Conservation (phyloP, 2,888 invertebrate species). For the Urechis unicinctus region DNA sequence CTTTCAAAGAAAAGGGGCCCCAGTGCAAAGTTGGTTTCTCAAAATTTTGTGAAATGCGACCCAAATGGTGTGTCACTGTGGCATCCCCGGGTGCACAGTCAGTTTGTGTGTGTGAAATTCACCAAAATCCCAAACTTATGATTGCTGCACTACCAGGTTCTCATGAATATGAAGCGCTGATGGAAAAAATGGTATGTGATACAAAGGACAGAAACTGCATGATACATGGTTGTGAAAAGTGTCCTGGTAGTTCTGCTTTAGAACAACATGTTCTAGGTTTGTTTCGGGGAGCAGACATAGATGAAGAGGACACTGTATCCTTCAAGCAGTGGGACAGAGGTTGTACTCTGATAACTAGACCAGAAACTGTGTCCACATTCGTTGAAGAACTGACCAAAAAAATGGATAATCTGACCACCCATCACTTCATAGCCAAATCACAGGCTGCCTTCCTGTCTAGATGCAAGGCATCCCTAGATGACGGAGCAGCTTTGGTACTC, state of each 20-base stretch:
- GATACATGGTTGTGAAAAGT: background rate
- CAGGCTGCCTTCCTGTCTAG: background rate
- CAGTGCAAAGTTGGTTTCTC: background rate
- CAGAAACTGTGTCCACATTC: background rate
- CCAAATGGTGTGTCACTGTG: background rate
- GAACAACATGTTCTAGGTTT: background rate
- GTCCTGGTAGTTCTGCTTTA: background rate
- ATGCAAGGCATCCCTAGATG: background rate
- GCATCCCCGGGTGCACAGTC: background rate
- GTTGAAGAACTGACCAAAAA: background rate
- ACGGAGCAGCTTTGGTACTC: background rate
- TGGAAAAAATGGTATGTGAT: background rate
- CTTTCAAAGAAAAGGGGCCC: background rate
- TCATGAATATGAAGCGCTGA: background rate
- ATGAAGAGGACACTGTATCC: background rate
- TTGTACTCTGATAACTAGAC: background rate
- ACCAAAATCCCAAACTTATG: slow-evolving; percentile 2
- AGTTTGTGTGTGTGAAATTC: background rate
- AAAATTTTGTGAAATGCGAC: slow-evolving; percentile 1
- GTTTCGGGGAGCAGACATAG: background rate
- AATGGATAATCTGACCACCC: background rate
- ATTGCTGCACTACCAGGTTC: background rate
- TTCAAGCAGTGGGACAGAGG: background rate
- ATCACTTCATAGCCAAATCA: background rate
- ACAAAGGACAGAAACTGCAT: background rate